Percentiles rank a stretch among this genome's conserved stretches.
phyloP scores from a whole-genome alignment of 2,113 vertebrate genomes.

The Addax nasomaculatus region DNA sequence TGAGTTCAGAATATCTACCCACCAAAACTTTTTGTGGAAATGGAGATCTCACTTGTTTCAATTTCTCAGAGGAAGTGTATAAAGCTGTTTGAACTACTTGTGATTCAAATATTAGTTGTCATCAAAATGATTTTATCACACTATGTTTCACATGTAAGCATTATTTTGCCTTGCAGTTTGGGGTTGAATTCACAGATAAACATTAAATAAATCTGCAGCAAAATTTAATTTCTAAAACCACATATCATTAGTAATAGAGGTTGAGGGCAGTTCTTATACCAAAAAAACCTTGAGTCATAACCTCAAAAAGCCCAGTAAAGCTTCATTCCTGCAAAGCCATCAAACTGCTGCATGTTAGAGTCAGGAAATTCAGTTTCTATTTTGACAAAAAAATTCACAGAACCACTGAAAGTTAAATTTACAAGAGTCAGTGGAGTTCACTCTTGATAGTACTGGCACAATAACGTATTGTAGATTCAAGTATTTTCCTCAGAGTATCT shows the following conservation, averaged over 20 bases:
- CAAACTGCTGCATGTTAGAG: neutral
- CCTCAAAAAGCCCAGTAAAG: neutral
- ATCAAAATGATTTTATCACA: neutral
- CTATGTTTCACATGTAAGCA: neutral
- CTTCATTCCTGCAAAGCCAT: neutral
- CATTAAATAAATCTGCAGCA: neutral
- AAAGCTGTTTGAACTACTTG: neutral
- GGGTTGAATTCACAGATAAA: neutral
- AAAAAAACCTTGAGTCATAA: neutral
- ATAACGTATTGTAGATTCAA: neutral
- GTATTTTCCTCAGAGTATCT: neutral
- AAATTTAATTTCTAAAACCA: neutral
- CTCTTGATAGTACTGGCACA: neutral
- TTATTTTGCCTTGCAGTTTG: neutral
- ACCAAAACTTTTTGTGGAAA: neutral
- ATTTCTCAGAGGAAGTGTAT: neutral
- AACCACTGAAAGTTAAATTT: neutral
- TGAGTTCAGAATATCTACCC: neutral
- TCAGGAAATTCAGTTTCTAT: neutral
- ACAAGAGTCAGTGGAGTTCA: neutral
- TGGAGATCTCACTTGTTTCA: neutral
- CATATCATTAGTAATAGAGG: neutral
- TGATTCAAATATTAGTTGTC: neutral
- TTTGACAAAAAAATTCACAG: neutral
- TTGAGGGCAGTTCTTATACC: neutral